Percentiles rank a stretch among this genome's conserved stretches.
phyloP scores from a whole-genome alignment of 2,797 vertebrate species.

The Esox masquinongy region DNA sequence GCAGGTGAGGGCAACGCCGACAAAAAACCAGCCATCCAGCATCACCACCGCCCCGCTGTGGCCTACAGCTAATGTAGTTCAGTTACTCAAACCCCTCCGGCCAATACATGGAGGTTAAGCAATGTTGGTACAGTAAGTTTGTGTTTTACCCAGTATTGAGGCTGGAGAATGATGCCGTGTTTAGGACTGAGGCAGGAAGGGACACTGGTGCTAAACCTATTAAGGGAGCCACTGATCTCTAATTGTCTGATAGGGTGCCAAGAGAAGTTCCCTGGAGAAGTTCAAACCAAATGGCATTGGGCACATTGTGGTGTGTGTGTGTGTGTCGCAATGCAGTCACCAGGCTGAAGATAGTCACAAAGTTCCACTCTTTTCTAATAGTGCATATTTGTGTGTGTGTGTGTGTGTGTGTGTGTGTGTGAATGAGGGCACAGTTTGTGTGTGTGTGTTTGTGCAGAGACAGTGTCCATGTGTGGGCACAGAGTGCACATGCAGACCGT shows the following conservation, averaged over 20 bases:
- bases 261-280: constrained; percentile 56
- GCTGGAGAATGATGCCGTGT: background rate
- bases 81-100: background rate
- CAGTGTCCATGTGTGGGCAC: too few relatives aligned
- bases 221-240: constrained; percentile 70
- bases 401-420: too few relatives aligned
- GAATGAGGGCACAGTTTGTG: too few relatives aligned
- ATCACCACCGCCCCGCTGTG: background rate
- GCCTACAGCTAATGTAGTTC: background rate
- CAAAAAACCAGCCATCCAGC: background rate
- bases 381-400: too few relatives aligned
- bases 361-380: background rate
- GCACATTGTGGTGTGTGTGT: constrained; percentile 9
- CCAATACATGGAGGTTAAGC: background rate
- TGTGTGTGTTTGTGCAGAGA: too few relatives aligned
- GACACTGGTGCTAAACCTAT: constrained; percentile 68
- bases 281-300: constrained; percentile 70
- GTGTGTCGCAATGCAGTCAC: background rate
- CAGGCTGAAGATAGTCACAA: constrained; percentile 26
- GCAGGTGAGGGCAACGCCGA: background rate
- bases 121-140: background rate
- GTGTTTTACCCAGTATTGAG: background rate
- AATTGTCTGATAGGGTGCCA: constrained; percentile 70
- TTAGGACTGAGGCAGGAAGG: background rate
- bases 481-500: background rate